A percentile compares a stretch with the other conserved stretches of the same genome.
Evolutionary conservation across 1,140 invertebrate species (phyloP).

Genomic region (Tribolium castaneum): DNA sequence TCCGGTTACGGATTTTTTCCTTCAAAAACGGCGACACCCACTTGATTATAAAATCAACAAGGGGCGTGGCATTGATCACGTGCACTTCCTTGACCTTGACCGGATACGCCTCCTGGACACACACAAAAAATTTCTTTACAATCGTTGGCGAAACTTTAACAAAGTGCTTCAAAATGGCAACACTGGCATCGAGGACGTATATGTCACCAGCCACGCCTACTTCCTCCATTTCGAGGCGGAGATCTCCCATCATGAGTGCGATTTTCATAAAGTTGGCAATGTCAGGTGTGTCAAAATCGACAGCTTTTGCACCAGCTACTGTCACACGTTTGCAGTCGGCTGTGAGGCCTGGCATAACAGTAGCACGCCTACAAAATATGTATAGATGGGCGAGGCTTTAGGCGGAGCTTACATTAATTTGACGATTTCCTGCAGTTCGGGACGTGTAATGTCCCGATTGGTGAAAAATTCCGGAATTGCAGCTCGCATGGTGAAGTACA

Average conservation of each 20-base stretch:
- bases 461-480: slow-evolving; percentile 86
- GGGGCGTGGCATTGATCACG: slow-evolving; percentile 79
- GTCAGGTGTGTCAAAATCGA: slow-evolving; percentile 68
- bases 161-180: slow-evolving; percentile 77
- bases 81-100: slow-evolving; percentile 85
- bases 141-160: slow-evolving; percentile 78
- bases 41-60: slow-evolving; percentile 82
- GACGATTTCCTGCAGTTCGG: slow-evolving; percentile 77
- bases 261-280: slow-evolving; percentile 78
- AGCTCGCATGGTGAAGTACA: slow-evolving; percentile 81
- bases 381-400: not conserved
- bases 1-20: slow-evolving; percentile 83
- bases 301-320: slow-evolving; percentile 65
- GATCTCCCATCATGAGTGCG: slow-evolving; percentile 81
- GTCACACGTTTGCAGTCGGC: slow-evolving; percentile 79
- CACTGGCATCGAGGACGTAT: slow-evolving; percentile 79
- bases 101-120: slow-evolving; percentile 82
- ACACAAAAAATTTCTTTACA: slow-evolving; percentile 82
- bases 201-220: slow-evolving; percentile 83
- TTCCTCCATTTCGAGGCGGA: slow-evolving; percentile 76
- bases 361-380: slow-evolving; percentile 68
- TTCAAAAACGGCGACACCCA: slow-evolving; percentile 84
- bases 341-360: slow-evolving; percentile 67
- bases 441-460: slow-evolving; percentile 77
- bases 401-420: slow-evolving; percentile 73